Percentiles rank a stretch among this genome's conserved stretches.
These are phyloP conservation scores for human DNA, from an alignment of 2,113 vertebrate genomes.

Conservation along the genomic window GRCh38 chr15:53832501-53833000, in stretches of 20 bases:
- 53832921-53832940: background rate
- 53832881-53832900: too few relatives aligned
- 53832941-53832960: background rate
- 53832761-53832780: background rate
- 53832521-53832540: background rate
- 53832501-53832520: background rate
- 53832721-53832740: background rate
- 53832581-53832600: background rate
- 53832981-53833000: background rate
- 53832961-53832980: background rate
- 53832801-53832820: background rate
- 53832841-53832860: background rate
- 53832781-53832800: background rate
- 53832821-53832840: background rate
- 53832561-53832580: background rate
- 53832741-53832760: background rate
- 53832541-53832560: background rate
- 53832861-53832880: background rate
- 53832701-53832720: background rate
- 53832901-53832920: background rate
- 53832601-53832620: background rate
- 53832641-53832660: background rate
- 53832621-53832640: background rate
- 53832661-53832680: background rate
- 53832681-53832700: background rate